phyloP scores from a whole-genome alignment of 2,797 vertebrate species.

The Heterohyrax brucei region DNA sequence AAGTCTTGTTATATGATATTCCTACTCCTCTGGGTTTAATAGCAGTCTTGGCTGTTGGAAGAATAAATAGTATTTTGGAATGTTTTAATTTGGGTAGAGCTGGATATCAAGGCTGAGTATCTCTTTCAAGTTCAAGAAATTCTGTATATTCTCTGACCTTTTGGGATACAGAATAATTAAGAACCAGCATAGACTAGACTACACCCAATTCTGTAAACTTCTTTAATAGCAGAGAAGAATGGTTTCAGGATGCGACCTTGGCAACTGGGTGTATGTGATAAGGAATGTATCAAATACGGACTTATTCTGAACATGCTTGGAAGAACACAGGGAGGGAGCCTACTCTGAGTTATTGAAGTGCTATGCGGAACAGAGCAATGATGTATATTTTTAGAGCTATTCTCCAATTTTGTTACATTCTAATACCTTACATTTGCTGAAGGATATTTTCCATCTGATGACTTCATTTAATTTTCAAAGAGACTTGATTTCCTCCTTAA shows the following conservation, averaged over 20 bases:
- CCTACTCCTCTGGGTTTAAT: slow-evolving; percentile 35
- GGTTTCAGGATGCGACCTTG: slow-evolving; percentile 51
- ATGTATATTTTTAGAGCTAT: slow-evolving; percentile 52
- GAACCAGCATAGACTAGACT: slow-evolving; percentile 67
- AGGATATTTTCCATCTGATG: slow-evolving; percentile 35
- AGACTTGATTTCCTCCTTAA: slow-evolving; percentile 56
- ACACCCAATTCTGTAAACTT: slow-evolving; percentile 81
- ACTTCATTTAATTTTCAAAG: slow-evolving; percentile 70
- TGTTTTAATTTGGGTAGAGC: slow-evolving; percentile 74
- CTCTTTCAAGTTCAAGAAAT: slow-evolving; percentile 80
- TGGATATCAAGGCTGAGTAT: slow-evolving; percentile 62
- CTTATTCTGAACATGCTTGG: slow-evolving; percentile 32
- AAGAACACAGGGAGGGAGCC: slow-evolving; percentile 39
- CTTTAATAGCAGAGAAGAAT: slow-evolving; percentile 77
- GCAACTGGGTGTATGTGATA: slow-evolving; percentile 76
- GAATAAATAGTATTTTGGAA: slow-evolving; percentile 76
- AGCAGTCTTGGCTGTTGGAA: slow-evolving; percentile 46
- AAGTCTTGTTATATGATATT: slow-evolving; percentile 57
- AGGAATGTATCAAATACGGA: slow-evolving; percentile 59
- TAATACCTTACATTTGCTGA: slow-evolving; percentile 54
- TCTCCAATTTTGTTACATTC: slow-evolving; percentile 29
- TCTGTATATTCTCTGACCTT: slow-evolving; percentile 80
- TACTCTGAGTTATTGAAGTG: background rate
- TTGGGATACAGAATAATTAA: slow-evolving; percentile 79
- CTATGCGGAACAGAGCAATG: background rate